These are phyloP conservation scores for Limosa lapponica DNA, from an alignment of 2,797 vertebrate genomes.

Conservation along the genomic window DNA sequence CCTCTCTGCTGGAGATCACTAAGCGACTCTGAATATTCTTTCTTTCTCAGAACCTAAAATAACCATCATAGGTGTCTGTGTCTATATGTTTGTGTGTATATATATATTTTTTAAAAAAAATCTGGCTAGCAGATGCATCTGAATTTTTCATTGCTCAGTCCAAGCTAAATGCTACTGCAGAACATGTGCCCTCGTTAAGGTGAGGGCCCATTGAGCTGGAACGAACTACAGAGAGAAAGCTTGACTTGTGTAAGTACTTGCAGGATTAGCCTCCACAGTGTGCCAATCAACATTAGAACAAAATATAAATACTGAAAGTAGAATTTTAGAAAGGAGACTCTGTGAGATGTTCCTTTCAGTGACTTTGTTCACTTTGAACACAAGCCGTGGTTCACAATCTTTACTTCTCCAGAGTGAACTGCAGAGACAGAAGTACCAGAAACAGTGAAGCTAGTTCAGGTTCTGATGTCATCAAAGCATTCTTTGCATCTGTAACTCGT, in stretches of 20 bases:
- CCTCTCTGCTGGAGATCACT: not conserved
- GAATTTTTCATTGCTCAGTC: not conserved
- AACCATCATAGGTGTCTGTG: not conserved
- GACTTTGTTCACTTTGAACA: not conserved
- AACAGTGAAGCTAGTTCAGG: not conserved
- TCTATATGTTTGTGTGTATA: not conserved
- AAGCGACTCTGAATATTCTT: not conserved
- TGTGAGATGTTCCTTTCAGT: not conserved
- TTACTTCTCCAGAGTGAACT: not conserved
- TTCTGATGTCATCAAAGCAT: not conserved
- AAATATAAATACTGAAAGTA: not conserved
- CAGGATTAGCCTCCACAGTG: not conserved
- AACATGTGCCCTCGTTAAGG: not conserved
- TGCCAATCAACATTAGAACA: not conserved
- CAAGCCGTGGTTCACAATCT: not conserved
- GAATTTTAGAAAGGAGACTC: not conserved
- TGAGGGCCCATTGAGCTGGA: not conserved
- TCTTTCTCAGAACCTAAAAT: slow-evolving; percentile 39
- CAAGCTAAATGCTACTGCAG: not conserved
- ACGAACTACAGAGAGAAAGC: not conserved
- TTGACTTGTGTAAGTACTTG: not conserved
- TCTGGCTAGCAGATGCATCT: not conserved
- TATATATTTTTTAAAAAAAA: not conserved
- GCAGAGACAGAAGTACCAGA: not conserved
- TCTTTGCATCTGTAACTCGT: not conserved